A percentile compares a stretch with the other conserved stretches of the same genome.
Evolutionary conservation across 2,888 invertebrate genomes (phyloP).

Genomic region (Cabera pusaria): DNA sequence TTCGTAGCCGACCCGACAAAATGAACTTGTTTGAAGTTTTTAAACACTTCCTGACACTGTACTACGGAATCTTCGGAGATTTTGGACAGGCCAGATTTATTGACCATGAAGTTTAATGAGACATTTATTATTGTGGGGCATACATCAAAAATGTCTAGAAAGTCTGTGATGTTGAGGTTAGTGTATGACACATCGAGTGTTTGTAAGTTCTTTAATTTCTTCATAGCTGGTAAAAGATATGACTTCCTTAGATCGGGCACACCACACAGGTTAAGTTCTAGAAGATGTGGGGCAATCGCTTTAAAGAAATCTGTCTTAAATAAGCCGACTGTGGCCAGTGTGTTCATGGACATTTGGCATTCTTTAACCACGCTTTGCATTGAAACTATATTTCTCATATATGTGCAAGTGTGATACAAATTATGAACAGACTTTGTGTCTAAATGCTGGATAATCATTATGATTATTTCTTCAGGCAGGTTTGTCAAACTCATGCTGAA

Average conservation of each 20-base stretch:
- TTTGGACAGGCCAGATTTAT: conserved; percentile 28
- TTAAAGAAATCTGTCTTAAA: conserved; percentile 53
- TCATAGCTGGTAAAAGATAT: conserved; percentile 45
- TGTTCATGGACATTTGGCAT: conserved; percentile 51
- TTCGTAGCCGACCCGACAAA: conserved; percentile 53
- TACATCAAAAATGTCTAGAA: conserved; percentile 47
- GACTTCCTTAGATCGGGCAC: conserved; percentile 53
- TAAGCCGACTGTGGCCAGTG: conserved; percentile 49
- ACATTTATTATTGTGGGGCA: conserved; percentile 61
- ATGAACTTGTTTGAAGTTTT: conserved; percentile 56
- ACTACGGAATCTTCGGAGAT: conserved; percentile 33
- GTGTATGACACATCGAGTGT: conserved; percentile 63
- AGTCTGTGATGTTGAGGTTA: conserved; percentile 53
- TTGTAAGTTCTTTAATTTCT: conserved; percentile 49
- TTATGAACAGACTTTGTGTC: conserved; percentile 48
- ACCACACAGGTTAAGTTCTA: conserved; percentile 54
- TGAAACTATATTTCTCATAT: conserved; percentile 44
- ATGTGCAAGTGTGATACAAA: conserved; percentile 49
- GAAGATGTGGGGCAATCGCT: conserved; percentile 48
- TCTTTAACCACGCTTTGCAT: conserved; percentile 45
- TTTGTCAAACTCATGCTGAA: conserved; percentile 38
- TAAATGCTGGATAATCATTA: conserved; percentile 55
- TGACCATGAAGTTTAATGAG: conserved; percentile 53
- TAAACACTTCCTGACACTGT: conserved; percentile 51
- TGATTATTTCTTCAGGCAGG: conserved; percentile 65